phyloP scores from a whole-genome alignment of 2,113 vertebrate genomes.

The Macroglossus sobrinus region DNA sequence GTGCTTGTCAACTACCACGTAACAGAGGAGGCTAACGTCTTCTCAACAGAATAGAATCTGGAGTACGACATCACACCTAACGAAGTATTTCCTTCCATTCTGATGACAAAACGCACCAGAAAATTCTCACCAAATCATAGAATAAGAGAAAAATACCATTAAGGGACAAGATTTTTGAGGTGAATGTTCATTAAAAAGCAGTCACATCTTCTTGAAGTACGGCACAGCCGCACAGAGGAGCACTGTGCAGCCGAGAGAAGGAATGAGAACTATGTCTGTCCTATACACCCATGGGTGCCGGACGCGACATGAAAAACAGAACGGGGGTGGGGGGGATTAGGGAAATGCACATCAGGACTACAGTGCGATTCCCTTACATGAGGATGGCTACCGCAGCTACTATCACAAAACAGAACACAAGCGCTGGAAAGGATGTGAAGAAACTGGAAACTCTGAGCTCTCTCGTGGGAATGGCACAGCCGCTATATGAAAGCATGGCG shows the following conservation, averaged over 20 bases:
- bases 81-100: neutral
- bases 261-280: neutral
- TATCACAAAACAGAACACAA: neutral
- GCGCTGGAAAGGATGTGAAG: neutral
- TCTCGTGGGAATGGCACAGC: neutral
- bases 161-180: neutral
- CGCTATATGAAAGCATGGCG: neutral
- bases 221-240: neutral
- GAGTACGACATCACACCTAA: neutral
- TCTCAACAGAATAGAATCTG: neutral
- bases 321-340: neutral
- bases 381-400: neutral
- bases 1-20: neutral
- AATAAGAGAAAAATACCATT: neutral
- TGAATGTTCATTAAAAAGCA: neutral
- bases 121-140: neutral
- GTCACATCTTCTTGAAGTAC: neutral
- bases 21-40: neutral
- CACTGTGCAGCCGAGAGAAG: neutral
- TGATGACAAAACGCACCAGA: neutral
- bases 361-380: neutral
- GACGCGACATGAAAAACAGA: neutral
- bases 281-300: neutral
- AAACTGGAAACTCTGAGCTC: neutral
- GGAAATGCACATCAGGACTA: neutral